Percentiles rank a stretch among this genome's conserved stretches.
These are phyloP conservation scores for Malacoctenus gilli DNA, from an alignment of 2,797 vertebrate genomes.

Conservation along the genomic window DNA sequence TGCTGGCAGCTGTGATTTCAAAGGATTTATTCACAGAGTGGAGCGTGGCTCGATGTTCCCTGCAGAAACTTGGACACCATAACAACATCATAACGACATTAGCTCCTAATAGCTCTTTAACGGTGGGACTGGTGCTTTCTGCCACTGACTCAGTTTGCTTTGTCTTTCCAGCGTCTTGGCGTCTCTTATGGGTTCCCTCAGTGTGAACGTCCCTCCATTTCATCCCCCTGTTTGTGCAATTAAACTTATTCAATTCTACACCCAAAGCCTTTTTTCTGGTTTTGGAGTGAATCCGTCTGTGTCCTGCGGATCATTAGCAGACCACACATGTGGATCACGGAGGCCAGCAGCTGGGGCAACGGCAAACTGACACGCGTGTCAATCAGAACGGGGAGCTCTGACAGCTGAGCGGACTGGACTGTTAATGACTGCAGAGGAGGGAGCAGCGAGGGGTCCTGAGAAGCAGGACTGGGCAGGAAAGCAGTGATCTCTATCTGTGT, in stretches of 20 bases:
- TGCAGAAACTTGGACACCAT: slow-evolving; percentile 55
- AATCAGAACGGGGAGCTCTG: slow-evolving; percentile 30
- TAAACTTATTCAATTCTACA: too few species aligned
- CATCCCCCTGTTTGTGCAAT: too few species aligned
- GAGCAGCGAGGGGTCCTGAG: slow-evolving; percentile 25
- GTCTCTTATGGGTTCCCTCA: neutral
- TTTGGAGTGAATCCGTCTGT: slow-evolving; percentile 16
- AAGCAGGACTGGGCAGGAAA: slow-evolving; percentile 19
- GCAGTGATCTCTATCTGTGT: neutral
- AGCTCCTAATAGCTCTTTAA: slow-evolving; percentile 45
- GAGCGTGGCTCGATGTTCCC: slow-evolving; percentile 33
- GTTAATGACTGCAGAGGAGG: slow-evolving; percentile 32
- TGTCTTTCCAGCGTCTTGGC: slow-evolving; percentile 26
- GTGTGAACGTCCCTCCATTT: neutral
- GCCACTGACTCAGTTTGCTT: slow-evolving; percentile 14
- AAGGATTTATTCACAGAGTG: slow-evolving; percentile 47
- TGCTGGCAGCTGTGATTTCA: slow-evolving; percentile 30
- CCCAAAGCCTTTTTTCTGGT: slow-evolving; percentile 2
- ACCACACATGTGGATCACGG: slow-evolving; percentile 15
- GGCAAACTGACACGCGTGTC: slow-evolving; percentile 36
- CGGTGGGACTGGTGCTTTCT: slow-evolving; percentile 39
- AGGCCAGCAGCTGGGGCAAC: slow-evolving; percentile 5
- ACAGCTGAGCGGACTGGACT: slow-evolving; percentile 27
- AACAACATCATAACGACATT: slow-evolving; percentile 49
- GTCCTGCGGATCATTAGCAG: slow-evolving; percentile 28